Evolutionary conservation across 2,797 vertebrate species (phyloP).

Genomic region (Anguilla obscura): DNA sequence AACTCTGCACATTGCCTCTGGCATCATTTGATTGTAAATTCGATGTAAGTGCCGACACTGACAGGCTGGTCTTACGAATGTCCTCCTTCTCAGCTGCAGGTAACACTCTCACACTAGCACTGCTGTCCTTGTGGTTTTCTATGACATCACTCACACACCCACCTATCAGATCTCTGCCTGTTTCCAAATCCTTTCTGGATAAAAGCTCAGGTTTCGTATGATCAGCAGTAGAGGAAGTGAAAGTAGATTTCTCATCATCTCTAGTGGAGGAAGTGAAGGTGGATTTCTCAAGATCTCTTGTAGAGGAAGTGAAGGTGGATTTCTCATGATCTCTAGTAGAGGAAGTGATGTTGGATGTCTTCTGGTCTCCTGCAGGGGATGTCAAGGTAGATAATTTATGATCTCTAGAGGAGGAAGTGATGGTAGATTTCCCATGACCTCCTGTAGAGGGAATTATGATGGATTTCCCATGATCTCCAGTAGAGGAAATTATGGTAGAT

Average conservation of each 20-base stretch:
- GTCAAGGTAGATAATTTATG: background rate
- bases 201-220: slow-evolving; percentile 52
- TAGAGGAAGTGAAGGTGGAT: background rate
- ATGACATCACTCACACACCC: slow-evolving; percentile 46
- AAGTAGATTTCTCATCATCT: no score
- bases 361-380: background rate
- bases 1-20: slow-evolving; percentile 52
- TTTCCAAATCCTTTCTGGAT: slow-evolving; percentile 48
- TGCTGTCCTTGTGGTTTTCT: slow-evolving; percentile 56
- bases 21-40: slow-evolving; percentile 52
- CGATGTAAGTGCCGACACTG: slow-evolving; percentile 44
- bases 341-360: background rate
- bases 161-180: slow-evolving; percentile 42
- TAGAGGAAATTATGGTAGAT: background rate
- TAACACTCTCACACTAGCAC: slow-evolving; percentile 60
- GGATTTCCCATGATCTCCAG: slow-evolving; percentile 31
- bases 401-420: background rate
- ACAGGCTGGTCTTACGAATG: slow-evolving; percentile 41
- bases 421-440: slow-evolving; percentile 50
- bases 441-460: slow-evolving; percentile 29
- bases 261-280: no score
- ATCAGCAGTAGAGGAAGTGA: slow-evolving; percentile 22
- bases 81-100: slow-evolving; percentile 53
- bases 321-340: background rate
- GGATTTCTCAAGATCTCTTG: background rate